Evolutionary conservation across 2,888 invertebrate genomes (phyloP).

Genomic region (Apoda limacodes): DNA sequence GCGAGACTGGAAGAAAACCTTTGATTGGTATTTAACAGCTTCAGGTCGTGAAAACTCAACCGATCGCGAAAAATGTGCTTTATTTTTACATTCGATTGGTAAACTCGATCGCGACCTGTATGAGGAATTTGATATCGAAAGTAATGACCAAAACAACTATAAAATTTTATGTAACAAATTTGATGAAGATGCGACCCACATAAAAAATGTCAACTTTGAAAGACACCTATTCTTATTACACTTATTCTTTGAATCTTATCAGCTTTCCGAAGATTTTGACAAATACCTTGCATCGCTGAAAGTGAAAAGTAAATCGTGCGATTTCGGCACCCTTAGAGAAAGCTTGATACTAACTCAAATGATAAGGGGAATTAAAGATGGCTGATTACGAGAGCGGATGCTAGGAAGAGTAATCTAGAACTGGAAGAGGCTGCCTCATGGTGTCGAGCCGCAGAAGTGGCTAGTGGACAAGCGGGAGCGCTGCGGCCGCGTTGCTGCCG

Average conservation of each 20-base stretch:
- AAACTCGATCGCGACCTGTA: constrained; percentile 13
- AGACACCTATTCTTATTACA: too few relatives aligned
- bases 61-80: constrained; percentile 11
- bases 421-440: constrained; percentile 11
- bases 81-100: constrained; percentile 20
- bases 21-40: constrained; percentile 15
- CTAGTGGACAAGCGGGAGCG: constrained; percentile 6
- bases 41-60: too few relatives aligned
- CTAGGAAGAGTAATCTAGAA: constrained; percentile 3
- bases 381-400: constrained; percentile 6
- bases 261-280: constrained; percentile 12
- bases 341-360: constrained; percentile 18
- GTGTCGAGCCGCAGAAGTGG: constrained; percentile 10
- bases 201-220: constrained; percentile 15
- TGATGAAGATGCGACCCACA: constrained; percentile 6
- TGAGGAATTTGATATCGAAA: constrained; percentile 11
- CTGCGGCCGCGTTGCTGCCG: neutral
- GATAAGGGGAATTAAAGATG: constrained; percentile 17
- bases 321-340: constrained; percentile 14
- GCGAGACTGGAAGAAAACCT: constrained; percentile 13
- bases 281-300: constrained; percentile 11
- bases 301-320: constrained; percentile 15
- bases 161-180: constrained; percentile 7
- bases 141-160: constrained; percentile 5
- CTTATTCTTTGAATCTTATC: constrained; percentile 15